phyloP scores from a whole-genome alignment of 2,113 vertebrate genomes.

The Empidonax alnorum region DNA sequence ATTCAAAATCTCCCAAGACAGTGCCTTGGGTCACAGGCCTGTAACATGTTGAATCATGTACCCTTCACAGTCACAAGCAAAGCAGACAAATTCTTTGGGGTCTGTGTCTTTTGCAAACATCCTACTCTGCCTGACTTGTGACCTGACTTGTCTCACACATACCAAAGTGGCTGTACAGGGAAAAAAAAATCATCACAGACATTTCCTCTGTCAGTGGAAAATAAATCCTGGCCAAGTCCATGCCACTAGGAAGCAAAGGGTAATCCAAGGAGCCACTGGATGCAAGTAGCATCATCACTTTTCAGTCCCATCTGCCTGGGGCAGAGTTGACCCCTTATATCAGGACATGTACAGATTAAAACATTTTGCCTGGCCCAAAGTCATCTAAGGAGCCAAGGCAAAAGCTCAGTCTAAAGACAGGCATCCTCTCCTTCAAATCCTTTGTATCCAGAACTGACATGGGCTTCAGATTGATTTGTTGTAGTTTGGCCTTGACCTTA shows the following conservation, averaged over 20 bases:
- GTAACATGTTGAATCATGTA: background rate
- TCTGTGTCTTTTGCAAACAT: background rate
- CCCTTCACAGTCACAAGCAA: background rate
- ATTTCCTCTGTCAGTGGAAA: background rate
- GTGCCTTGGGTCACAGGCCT: background rate
- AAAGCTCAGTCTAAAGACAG: background rate
- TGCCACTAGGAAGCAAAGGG: background rate
- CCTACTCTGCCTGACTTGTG: background rate
- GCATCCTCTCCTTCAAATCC: background rate
- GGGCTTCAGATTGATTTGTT: background rate
- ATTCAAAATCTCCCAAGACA: background rate
- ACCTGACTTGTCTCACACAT: background rate
- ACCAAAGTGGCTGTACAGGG: background rate
- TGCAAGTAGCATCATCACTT: background rate
- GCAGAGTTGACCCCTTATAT: background rate
- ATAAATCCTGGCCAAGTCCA: background rate
- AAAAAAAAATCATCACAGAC: background rate
- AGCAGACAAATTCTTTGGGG: background rate
- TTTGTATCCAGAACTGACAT: background rate
- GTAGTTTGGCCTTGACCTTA: background rate
- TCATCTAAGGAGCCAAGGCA: background rate
- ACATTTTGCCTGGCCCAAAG: background rate
- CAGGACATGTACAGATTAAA: background rate
- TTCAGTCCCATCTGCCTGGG: background rate
- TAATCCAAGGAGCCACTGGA: background rate